Evolutionary conservation across 92 coral and sea anemone species (phyloP).

Genomic region (Porites cylindrica): DNA sequence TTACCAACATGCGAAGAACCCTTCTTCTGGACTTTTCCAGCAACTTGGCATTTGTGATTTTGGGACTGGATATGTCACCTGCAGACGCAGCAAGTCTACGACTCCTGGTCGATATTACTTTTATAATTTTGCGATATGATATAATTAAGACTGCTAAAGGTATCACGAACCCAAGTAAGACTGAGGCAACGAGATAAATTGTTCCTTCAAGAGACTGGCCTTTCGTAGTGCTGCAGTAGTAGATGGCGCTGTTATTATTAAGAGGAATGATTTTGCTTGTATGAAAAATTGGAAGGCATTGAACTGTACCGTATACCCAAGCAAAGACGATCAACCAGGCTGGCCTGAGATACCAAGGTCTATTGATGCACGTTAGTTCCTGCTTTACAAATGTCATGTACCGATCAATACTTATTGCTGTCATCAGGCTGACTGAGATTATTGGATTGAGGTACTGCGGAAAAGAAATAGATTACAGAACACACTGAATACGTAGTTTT

Average conservation of each 20-base stretch:
- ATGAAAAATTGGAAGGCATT: conserved; percentile 62
- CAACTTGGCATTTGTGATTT: conserved; percentile 8
- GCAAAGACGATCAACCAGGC: conserved; percentile 67
- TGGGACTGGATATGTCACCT: background rate
- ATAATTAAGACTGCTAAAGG: conserved; percentile 62
- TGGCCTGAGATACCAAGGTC: conserved; percentile 57
- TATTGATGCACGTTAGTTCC: conserved; percentile 26
- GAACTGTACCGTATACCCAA: conserved; percentile 66
- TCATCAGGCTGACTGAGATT: conserved; percentile 61
- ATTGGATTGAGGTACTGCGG: conserved; percentile 4
- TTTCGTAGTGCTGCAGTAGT: conserved; percentile 73
- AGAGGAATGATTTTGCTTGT: conserved; percentile 42
- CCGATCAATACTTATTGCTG: conserved; percentile 79
- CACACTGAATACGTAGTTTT: background rate
- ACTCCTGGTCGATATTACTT: conserved; percentile 62
- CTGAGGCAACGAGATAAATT: conserved; percentile 34
- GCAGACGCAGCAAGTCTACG: conserved; percentile 37
- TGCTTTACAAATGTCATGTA: conserved; percentile 75
- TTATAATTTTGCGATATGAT: conserved; percentile 51
- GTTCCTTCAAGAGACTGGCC: conserved; percentile 56
- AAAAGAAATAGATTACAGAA: too few species aligned
- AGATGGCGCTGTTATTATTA: conserved; percentile 45
- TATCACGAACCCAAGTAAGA: conserved; percentile 59
- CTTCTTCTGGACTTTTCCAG: conserved; percentile 56
- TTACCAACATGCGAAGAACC: conserved; percentile 59